Percentiles rank a stretch among this genome's conserved stretches.
Conservation (phyloP, 2,797 vertebrate genomes). For the Chromis chromis region DNA sequence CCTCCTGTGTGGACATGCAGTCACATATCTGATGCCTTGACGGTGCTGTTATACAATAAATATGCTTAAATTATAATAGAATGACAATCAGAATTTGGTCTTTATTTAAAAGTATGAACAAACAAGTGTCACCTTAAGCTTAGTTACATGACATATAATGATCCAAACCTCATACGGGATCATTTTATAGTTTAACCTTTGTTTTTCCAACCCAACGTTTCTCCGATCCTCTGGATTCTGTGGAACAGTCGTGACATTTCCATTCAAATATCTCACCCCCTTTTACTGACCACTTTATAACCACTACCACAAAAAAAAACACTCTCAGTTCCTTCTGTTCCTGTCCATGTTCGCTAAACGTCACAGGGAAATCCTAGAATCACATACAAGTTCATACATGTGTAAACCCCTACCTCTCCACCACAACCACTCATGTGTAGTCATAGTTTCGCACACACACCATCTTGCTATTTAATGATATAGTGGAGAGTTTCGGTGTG, state of each 20-base stretch:
- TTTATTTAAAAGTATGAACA: too few species aligned
- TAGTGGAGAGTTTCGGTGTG: slow-evolving; percentile 30
- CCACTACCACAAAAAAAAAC: neutral
- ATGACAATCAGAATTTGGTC: too few species aligned
- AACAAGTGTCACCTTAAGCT: too few species aligned
- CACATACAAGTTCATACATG: slow-evolving; percentile 39
- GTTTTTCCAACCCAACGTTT: neutral
- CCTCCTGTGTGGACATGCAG: neutral
- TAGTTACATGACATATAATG: too few species aligned
- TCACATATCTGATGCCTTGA: neutral
- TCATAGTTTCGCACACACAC: slow-evolving; percentile 58
- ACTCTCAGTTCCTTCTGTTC: slow-evolving; percentile 5
- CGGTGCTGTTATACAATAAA: too few species aligned
- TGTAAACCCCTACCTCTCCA: slow-evolving; percentile 13
- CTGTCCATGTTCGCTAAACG: slow-evolving; percentile 7
- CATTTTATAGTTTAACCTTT: neutral
- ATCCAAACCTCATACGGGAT: too few species aligned
- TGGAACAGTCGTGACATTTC: neutral
- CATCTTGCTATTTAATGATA: slow-evolving; percentile 20
- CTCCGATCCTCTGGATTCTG: neutral
- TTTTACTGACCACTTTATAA: neutral
- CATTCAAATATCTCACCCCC: neutral
- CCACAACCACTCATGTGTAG: neutral
- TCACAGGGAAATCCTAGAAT: slow-evolving; percentile 38
- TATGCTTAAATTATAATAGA: too few species aligned